Conservation (phyloP, 2,797 vertebrate genomes). For the Halcyon badia region DNA sequence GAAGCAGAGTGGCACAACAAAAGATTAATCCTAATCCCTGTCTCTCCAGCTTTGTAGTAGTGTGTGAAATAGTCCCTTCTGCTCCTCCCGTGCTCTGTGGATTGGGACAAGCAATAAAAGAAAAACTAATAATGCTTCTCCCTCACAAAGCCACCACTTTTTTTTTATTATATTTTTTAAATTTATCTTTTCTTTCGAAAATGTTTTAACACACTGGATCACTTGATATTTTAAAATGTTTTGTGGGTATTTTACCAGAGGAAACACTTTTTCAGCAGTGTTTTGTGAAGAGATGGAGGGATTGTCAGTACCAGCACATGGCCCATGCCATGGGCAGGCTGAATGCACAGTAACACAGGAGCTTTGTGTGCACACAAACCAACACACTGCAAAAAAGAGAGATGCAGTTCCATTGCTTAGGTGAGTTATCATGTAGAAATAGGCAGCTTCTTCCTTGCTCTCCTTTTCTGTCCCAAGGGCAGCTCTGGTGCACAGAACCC, state of each 20-base stretch:
- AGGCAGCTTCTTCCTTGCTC: neutral
- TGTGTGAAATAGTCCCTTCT: neutral
- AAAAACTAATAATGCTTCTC: neutral
- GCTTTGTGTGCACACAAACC: neutral
- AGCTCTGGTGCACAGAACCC: neutral
- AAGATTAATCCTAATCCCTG: neutral
- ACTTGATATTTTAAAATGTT: neutral
- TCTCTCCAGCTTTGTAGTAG: neutral
- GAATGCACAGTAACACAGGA: neutral
- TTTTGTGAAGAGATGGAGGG: neutral
- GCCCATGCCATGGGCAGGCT: rapidly evolving
- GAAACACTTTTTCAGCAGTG: neutral
- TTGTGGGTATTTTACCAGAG: neutral
- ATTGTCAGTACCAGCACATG: neutral
- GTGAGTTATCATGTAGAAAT: neutral
- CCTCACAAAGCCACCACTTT: neutral
- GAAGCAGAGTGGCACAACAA: neutral
- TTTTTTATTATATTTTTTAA: neutral
- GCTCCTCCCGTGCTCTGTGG: neutral
- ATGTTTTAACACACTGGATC: neutral
- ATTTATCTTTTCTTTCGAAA: neutral
- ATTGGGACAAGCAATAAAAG: neutral
- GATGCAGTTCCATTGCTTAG: neutral
- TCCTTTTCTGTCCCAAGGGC: neutral
- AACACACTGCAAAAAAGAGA: neutral